Conservation (phyloP, 2,797 vertebrate genomes). For the Syndactyla subalaris region DNA sequence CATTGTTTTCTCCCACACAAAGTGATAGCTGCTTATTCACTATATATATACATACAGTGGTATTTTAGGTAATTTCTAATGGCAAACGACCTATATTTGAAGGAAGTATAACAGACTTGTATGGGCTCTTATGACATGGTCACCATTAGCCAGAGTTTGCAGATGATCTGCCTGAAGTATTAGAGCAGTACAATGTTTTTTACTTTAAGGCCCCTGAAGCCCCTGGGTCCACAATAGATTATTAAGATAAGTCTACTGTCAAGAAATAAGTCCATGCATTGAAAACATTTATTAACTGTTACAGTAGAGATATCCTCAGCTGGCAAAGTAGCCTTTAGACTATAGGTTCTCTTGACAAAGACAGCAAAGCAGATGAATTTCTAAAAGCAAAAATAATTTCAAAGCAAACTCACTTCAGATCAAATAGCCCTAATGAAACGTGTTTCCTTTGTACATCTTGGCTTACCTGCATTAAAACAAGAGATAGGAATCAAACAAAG, state of each 20-base stretch:
- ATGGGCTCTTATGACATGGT: background rate
- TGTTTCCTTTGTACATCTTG: conserved; percentile 31
- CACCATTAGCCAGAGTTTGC: background rate
- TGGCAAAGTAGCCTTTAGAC: background rate
- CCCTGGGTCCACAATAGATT: background rate
- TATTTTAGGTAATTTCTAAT: background rate
- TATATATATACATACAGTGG: background rate
- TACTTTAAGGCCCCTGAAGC: background rate
- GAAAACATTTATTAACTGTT: background rate
- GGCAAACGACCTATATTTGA: background rate
- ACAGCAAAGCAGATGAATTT: background rate
- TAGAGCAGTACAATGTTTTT: background rate
- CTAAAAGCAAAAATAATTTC: background rate
- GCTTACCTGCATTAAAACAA: background rate
- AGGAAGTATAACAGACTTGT: background rate
- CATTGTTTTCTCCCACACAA: background rate
- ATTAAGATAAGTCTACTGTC: background rate
- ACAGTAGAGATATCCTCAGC: background rate
- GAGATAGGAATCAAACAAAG: conserved; percentile 34
- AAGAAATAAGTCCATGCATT: background rate
- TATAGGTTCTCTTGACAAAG: background rate
- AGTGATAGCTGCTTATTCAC: background rate
- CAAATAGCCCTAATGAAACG: conserved; percentile 3
- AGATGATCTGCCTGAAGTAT: background rate
- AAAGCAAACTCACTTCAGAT: background rate